Evolutionary conservation across 2,888 invertebrate species (phyloP).

Genomic region (Xylota segnis): DNA sequence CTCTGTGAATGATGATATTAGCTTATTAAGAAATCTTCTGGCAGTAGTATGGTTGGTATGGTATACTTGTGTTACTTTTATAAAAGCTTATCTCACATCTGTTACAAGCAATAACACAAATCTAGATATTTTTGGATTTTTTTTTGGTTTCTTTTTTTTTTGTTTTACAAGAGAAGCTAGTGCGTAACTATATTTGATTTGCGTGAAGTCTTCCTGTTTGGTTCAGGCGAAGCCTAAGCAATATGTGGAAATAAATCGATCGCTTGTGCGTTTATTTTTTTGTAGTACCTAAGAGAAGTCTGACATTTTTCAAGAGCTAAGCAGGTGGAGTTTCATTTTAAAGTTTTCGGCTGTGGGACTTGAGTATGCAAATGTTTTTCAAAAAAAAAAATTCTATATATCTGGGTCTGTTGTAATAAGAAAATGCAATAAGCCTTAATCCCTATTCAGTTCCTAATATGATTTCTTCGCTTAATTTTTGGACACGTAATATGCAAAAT

Average conservation of each 20-base stretch:
- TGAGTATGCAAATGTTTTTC: background rate
- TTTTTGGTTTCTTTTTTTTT: constrained; percentile 4
- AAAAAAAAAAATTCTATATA: background rate
- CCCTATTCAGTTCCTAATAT: background rate
- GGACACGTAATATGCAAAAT: background rate
- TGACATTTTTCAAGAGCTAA: constrained; percentile 18
- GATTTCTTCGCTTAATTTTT: background rate
- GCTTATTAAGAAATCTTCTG: constrained; percentile 85
- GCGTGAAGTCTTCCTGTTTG: constrained; percentile 55
- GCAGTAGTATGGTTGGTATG: constrained; percentile 85
- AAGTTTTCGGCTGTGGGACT: background rate
- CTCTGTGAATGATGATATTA: constrained; percentile 76
- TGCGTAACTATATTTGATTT: constrained; percentile 75
- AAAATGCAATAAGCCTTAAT: background rate
- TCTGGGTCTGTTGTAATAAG: background rate
- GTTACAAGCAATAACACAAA: constrained; percentile 74
- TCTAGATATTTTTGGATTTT: constrained; percentile 15
- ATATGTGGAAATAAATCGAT: constrained; percentile 20
- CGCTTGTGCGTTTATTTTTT: constrained; percentile 17
- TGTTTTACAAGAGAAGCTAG: constrained; percentile 53
- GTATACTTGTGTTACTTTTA: constrained; percentile 79
- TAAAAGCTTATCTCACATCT: constrained; percentile 66
- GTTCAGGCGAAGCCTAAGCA: constrained; percentile 22
- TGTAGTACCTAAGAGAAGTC: background rate
- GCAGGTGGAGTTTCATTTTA: constrained; percentile 1